Evolutionary conservation across 2,888 invertebrate genomes (phyloP).

Genomic region (Philereme transversata): DNA sequence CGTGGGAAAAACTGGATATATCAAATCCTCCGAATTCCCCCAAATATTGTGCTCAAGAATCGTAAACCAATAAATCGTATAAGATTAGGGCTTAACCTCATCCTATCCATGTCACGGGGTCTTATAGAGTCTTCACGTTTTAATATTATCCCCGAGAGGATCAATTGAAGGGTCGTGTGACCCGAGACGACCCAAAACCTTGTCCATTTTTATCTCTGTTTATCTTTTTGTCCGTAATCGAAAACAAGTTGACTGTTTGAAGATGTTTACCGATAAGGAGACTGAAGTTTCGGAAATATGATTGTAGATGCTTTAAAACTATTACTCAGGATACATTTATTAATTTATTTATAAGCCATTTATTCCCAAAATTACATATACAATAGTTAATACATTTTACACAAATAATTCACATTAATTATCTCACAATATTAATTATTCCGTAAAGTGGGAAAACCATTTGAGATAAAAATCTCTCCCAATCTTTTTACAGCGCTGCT

Average conservation of each 20-base stretch:
- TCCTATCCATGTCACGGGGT: slow-evolving; percentile 17
- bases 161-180: slow-evolving; percentile 7
- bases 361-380: no score
- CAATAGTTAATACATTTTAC: no score
- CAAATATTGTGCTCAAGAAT: slow-evolving; percentile 2
- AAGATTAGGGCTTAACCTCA: slow-evolving; percentile 30
- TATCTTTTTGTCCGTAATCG: slow-evolving; percentile 19
- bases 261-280: not conserved
- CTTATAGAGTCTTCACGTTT: slow-evolving; percentile 20
- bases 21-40: not conserved
- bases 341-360: no score
- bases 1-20: no score
- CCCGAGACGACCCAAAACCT: slow-evolving; percentile 13
- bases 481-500: no score
- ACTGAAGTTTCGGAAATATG: not conserved
- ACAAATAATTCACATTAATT: no score
- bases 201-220: slow-evolving; percentile 20
- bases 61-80: slow-evolving; percentile 31
- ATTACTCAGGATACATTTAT: no score
- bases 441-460: no score
- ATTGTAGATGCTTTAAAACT: no score
- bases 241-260: slow-evolving; percentile 9
- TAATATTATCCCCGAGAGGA: slow-evolving; percentile 22
- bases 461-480: no score
- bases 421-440: no score